A percentile compares a stretch with the other conserved stretches of the same genome.
phyloP scores from a whole-genome alignment of 2,113 vertebrate species.

The Axis porcinus region DNA sequence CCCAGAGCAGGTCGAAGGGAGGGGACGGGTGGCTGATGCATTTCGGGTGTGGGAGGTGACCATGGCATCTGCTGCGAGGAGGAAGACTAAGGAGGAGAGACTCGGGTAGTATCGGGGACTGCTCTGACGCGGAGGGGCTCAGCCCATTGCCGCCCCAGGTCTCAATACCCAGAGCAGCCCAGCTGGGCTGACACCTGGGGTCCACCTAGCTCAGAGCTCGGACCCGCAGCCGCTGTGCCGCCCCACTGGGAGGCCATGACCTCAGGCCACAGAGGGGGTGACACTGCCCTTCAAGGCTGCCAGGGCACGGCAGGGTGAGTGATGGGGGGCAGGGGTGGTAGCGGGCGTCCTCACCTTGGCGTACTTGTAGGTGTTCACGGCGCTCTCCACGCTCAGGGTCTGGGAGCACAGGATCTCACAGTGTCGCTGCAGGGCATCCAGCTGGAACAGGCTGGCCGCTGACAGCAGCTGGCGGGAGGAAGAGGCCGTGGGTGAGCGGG shows the following conservation, averaged over 20 bases:
- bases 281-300: too few relatives aligned
- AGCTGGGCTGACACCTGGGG: not conserved
- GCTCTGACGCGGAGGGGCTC: not conserved
- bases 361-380: constrained; percentile 92
- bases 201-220: not conserved
- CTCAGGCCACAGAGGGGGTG: not conserved
- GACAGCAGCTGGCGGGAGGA: constrained; percentile 86
- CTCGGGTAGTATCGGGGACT: rapidly evolving
- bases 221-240: not conserved
- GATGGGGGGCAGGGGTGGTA: rapidly evolving
- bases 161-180: rapidly evolving
- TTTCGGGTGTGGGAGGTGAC: not conserved
- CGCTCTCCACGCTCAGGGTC: constrained; percentile 89
- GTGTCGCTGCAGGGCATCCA: constrained; percentile 91
- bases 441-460: constrained; percentile 91
- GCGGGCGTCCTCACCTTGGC: constrained; percentile 87
- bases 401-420: constrained; percentile 94
- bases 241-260: not conserved
- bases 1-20: rapidly evolving
- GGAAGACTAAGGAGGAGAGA: too few relatives aligned
- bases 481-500: not conserved
- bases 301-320: rapidly evolving
- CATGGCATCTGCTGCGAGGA: rapidly evolving
- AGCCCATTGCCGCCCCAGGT: not conserved
- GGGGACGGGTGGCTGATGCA: rapidly evolving